phyloP scores from a whole-genome alignment of 2,888 invertebrate genomes.

The Chymomyza procnemis region DNA sequence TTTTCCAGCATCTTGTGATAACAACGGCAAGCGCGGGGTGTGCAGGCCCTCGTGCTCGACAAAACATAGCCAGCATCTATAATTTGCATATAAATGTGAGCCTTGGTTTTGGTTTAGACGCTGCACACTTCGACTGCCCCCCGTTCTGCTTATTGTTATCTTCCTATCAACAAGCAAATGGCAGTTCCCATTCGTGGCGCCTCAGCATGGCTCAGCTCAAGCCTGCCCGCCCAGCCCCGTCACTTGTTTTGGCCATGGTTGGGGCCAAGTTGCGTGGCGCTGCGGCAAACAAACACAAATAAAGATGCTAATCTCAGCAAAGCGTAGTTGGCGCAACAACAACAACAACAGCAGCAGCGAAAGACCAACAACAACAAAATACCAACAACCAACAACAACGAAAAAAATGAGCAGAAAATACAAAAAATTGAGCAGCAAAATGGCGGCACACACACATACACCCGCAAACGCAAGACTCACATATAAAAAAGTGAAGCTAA shows the following conservation, averaged over 20 bases:
- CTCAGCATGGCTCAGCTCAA: not conserved
- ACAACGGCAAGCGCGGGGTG: slow-evolving; percentile 60
- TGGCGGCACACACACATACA: slow-evolving; percentile 8
- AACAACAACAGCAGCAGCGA: slow-evolving; percentile 20
- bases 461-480: not conserved
- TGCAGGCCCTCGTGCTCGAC: not conserved
- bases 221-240: not conserved
- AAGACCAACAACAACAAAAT: slow-evolving; percentile 9
- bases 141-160: not conserved
- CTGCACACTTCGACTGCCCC: not conserved
- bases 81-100: slow-evolving; percentile 71
- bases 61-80: slow-evolving; percentile 63
- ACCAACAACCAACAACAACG: slow-evolving; percentile 22
- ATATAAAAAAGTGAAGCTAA: not conserved
- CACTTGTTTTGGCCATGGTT: slow-evolving; percentile 32
- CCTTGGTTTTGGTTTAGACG: not conserved
- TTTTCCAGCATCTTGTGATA: slow-evolving; percentile 50
- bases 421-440: slow-evolving; percentile 52
- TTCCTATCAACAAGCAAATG: not conserved
- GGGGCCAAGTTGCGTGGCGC: slow-evolving; percentile 30
- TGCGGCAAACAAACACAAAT: slow-evolving; percentile 70
- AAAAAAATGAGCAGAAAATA: not conserved
- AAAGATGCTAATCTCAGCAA: slow-evolving; percentile 68
- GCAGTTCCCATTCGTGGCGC: slow-evolving; percentile 5
- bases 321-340: slow-evolving; percentile 48